A percentile compares a stretch with the other conserved stretches of the same genome.
These are phyloP conservation scores for Drosophila takahashii DNA, from an alignment of 1,140 invertebrate species.

Conservation along the genomic window DNA sequence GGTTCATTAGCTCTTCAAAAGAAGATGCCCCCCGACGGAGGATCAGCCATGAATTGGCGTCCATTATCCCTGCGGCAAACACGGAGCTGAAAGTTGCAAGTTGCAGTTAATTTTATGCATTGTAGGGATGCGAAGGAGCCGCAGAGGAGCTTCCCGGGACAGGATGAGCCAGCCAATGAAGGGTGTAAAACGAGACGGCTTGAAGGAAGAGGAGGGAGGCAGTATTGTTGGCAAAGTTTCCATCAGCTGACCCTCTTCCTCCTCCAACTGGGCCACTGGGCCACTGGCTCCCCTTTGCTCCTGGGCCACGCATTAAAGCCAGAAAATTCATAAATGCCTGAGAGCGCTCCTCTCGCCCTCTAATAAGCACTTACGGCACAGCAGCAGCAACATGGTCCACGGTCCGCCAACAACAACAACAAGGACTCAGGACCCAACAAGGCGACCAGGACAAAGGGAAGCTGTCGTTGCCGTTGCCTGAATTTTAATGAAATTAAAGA, in stretches of 20 bases:
- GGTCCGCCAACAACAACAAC: slow-evolving; percentile 16
- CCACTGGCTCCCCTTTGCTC: slow-evolving; percentile 3
- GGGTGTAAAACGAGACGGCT: slow-evolving; percentile 8
- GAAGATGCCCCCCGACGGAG: neutral
- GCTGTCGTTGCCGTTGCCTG: slow-evolving; percentile 50
- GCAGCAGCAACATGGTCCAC: slow-evolving; percentile 8
- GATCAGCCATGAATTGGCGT: slow-evolving; percentile 25
- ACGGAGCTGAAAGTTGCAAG: slow-evolving; percentile 29
- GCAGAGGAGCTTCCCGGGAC: neutral
- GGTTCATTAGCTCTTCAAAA: neutral
- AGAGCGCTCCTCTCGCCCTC: slow-evolving; percentile 51
- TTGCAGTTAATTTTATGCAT: slow-evolving; percentile 54
- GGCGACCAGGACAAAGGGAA: slow-evolving; percentile 33
- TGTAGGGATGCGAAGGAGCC: slow-evolving; percentile 5
- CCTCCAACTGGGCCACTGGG: slow-evolving; percentile 23
- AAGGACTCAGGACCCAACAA: slow-evolving; percentile 10
- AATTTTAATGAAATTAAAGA: slow-evolving; percentile 82
- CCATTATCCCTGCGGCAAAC: slow-evolving; percentile 38
- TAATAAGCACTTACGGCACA: slow-evolving; percentile 65
- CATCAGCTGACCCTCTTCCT: neutral
- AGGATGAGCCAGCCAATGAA: slow-evolving; percentile 18
- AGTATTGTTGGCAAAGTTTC: slow-evolving; percentile 15
- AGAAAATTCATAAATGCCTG: slow-evolving; percentile 80
- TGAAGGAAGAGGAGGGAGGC: neutral
- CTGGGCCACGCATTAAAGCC: slow-evolving; percentile 66